phyloP scores from a whole-genome alignment of 2,797 vertebrate species.

The Lagorchestes hirsutus region DNA sequence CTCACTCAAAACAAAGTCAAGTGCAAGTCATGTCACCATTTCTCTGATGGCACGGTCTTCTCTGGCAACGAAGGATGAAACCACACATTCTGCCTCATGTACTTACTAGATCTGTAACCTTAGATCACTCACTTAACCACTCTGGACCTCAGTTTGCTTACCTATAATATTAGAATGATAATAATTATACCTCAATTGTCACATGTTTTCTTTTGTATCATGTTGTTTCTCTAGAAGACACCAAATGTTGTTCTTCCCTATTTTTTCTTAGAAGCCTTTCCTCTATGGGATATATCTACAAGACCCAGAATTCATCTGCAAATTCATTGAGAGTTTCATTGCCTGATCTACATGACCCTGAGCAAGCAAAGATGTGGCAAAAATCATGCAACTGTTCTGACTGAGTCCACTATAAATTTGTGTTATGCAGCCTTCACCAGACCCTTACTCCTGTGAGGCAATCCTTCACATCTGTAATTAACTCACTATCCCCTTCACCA shows the following conservation, averaged over 20 bases:
- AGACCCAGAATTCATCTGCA: constrained; percentile 8
- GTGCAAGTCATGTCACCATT: no score
- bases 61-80: no score
- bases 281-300: background rate
- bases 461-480: background rate
- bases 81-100: background rate
- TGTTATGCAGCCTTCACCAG: background rate
- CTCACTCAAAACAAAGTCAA: no score
- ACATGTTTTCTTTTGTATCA: background rate
- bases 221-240: constrained; percentile 25
- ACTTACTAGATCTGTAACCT: background rate
- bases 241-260: constrained; percentile 39
- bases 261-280: constrained; percentile 20
- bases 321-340: background rate
- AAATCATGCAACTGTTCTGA: background rate
- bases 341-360: background rate
- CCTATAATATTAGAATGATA: background rate
- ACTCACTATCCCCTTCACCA: background rate
- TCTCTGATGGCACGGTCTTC: no score
- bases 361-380: background rate
- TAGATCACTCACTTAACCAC: background rate
- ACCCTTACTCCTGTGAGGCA: background rate
- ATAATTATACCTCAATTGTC: background rate
- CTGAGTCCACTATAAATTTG: background rate
- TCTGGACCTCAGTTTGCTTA: background rate